phyloP scores from a whole-genome alignment of 2,888 invertebrate species.

The Bruchidius siliquastri region DNA sequence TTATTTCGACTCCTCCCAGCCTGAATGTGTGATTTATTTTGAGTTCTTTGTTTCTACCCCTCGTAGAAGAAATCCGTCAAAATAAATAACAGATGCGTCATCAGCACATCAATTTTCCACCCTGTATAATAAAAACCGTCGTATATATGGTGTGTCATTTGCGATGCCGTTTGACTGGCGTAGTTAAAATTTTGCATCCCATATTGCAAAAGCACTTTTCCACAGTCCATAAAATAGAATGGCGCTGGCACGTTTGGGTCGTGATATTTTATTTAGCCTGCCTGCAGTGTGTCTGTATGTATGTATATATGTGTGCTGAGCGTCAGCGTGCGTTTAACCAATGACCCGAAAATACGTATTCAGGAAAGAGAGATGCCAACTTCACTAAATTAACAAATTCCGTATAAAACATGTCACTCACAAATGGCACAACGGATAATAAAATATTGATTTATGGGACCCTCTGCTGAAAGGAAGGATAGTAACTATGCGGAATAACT shows the following conservation, averaged over 20 bases:
- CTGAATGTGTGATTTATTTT: no score
- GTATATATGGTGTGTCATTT: slow-evolving; percentile 26
- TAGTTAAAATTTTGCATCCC: slow-evolving; percentile 40
- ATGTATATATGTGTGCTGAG: not conserved
- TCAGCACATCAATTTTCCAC: not conserved
- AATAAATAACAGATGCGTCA: not conserved
- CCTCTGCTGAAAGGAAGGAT: slow-evolving; percentile 26
- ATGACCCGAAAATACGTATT: slow-evolving; percentile 42
- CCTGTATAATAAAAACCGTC: slow-evolving; percentile 9
- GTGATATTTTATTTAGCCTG: slow-evolving; percentile 45
- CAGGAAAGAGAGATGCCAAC: slow-evolving; percentile 33
- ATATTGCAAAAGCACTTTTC: slow-evolving; percentile 40
- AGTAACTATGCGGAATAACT: slow-evolving; percentile 31
- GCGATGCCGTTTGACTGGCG: slow-evolving; percentile 35
- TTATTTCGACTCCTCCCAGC: no score
- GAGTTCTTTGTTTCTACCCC: not conserved
- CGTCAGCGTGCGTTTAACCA: slow-evolving; percentile 33
- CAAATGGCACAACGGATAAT: slow-evolving; percentile 37
- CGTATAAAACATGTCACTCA: slow-evolving; percentile 39
- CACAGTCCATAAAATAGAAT: slow-evolving; percentile 42
- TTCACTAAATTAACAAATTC: slow-evolving; percentile 27
- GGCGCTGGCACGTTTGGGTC: slow-evolving; percentile 26
- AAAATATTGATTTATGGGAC: slow-evolving; percentile 42
- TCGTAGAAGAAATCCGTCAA: not conserved
- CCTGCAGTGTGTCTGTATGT: slow-evolving; percentile 19